phyloP scores from a whole-genome alignment of 2,113 vertebrate species.

The Leiothrix lutea region DNA sequence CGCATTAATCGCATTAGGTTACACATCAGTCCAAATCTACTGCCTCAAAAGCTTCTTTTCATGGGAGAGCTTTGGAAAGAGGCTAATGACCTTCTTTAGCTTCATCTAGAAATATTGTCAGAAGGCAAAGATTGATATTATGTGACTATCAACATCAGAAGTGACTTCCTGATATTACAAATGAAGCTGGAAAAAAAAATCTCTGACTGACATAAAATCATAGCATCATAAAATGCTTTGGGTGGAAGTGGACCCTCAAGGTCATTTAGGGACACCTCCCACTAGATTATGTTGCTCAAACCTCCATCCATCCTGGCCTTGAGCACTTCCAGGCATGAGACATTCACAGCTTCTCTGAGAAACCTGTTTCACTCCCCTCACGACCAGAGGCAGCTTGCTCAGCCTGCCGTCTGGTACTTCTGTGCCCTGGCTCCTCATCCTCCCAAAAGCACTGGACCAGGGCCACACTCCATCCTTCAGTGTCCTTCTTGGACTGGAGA shows the following conservation, averaged over 20 bases:
- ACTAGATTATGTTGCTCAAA: neutral
- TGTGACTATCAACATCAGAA: neutral
- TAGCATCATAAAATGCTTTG: neutral
- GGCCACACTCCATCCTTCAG: fast-evolving
- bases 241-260: neutral
- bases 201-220: neutral
- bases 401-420: neutral
- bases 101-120: neutral
- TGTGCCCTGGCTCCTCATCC: neutral
- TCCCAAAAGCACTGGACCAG: neutral
- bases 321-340: neutral
- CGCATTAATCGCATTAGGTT: neutral
- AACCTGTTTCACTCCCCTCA: neutral
- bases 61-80: neutral
- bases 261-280: neutral
- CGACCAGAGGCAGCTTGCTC: neutral
- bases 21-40: neutral
- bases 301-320: neutral
- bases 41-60: neutral
- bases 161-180: neutral
- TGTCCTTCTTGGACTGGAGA: neutral
- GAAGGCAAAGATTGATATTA: neutral
- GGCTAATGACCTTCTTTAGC: neutral
- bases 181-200: neutral
- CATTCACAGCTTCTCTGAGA: neutral